phyloP scores from a whole-genome alignment of 2,888 invertebrate species.

The Leucophenga maculata region DNA sequence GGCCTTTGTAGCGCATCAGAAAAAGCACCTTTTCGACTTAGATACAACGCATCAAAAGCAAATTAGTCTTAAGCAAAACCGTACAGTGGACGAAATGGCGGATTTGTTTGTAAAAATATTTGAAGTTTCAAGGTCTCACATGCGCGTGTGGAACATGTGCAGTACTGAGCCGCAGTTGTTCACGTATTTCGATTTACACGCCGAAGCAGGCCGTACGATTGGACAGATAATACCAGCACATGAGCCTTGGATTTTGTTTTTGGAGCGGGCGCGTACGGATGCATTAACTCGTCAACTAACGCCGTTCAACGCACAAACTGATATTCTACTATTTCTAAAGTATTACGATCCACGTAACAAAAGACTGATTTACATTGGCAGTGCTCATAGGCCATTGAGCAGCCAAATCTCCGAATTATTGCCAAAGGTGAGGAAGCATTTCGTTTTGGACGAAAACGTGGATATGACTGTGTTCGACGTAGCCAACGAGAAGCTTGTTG shows the following conservation, averaged over 20 bases:
- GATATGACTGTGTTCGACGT: slow-evolving; percentile 91
- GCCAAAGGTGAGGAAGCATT: slow-evolving; percentile 88
- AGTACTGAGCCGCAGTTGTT: slow-evolving; percentile 79
- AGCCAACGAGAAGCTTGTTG: slow-evolving; percentile 66
- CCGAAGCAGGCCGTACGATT: slow-evolving; percentile 78
- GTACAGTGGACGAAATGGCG: slow-evolving; percentile 87
- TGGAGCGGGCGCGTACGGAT: slow-evolving; percentile 90
- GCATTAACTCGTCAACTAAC: slow-evolving; percentile 81
- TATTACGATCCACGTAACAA: slow-evolving; percentile 95
- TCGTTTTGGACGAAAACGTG: slow-evolving; percentile 89
- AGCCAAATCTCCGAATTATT: slow-evolving; percentile 88
- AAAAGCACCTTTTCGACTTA: slow-evolving; percentile 94
- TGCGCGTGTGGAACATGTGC: slow-evolving; percentile 93
- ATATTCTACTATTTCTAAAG: slow-evolving; percentile 73
- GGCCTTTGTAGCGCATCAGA: slow-evolving; percentile 93
- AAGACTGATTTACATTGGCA: slow-evolving; percentile 96
- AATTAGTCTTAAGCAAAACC: slow-evolving; percentile 92
- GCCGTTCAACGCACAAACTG: slow-evolving; percentile 92
- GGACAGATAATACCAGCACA: slow-evolving; percentile 81
- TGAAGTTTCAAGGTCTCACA: slow-evolving; percentile 88
- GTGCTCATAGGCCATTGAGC: slow-evolving; percentile 87
- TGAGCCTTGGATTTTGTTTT: slow-evolving; percentile 87
- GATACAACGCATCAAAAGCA: slow-evolving; percentile 87
- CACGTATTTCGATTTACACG: slow-evolving; percentile 87
- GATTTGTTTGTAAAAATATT: slow-evolving; percentile 90